Conservation (phyloP, 2,888 invertebrate genomes). For the Melinopterus prodromus region DNA sequence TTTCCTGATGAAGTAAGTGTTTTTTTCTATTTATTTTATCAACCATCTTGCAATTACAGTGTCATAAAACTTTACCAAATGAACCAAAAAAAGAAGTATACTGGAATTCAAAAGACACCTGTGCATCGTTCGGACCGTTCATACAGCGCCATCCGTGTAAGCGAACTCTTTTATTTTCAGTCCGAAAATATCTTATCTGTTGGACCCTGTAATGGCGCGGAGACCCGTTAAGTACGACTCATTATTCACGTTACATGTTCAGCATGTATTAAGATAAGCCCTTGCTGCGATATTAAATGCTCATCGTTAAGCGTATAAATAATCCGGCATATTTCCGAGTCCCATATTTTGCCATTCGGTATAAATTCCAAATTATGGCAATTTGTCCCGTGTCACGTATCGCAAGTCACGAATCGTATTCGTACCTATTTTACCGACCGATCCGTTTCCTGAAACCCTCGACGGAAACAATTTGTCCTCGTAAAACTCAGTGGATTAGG, state of each 20-base stretch:
- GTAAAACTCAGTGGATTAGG: not conserved
- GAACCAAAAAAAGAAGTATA: not conserved
- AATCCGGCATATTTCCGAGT: slow-evolving; percentile 25
- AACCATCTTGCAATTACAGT: no score
- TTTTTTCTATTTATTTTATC: no score
- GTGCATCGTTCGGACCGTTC: not conserved
- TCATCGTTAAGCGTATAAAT: slow-evolving; percentile 22
- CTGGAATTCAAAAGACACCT: not conserved
- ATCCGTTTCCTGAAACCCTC: not conserved
- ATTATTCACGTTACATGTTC: slow-evolving; percentile 4
- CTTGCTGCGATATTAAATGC: slow-evolving; percentile 20
- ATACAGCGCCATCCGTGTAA: not conserved
- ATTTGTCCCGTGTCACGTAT: slow-evolving; percentile 12
- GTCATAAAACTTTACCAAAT: not conserved
- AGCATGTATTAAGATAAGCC: slow-evolving; percentile 22
- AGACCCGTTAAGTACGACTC: not conserved
- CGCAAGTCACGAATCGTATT: not conserved
- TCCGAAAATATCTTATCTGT: slow-evolving; percentile 4
- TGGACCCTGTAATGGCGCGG: not conserved
- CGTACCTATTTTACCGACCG: not conserved
- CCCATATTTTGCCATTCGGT: slow-evolving; percentile 19
- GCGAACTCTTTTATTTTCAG: not conserved
- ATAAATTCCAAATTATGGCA: slow-evolving; percentile 24
- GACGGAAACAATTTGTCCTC: not conserved
- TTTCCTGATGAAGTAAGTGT: no score